A percentile compares a stretch with the other conserved stretches of the same genome.
Evolutionary conservation across 2,888 invertebrate genomes (phyloP).

Genomic region (Orgyia antiqua): DNA sequence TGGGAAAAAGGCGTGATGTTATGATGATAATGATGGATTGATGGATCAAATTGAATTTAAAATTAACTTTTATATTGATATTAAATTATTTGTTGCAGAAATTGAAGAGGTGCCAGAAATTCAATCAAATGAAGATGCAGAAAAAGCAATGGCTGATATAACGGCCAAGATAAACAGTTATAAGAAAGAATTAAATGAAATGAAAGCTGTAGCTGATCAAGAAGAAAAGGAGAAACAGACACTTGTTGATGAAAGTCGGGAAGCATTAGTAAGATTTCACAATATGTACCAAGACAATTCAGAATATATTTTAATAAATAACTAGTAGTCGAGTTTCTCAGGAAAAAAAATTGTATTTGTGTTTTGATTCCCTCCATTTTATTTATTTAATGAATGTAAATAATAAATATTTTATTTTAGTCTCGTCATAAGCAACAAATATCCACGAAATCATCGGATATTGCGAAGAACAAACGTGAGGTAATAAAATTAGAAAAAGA

Average conservation of each 20-base stretch:
- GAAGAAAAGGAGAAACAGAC: constrained; percentile 60
- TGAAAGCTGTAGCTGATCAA: constrained; percentile 47
- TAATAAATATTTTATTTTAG: no score
- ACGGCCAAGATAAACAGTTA: constrained; percentile 47
- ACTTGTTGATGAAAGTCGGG: constrained; percentile 55
- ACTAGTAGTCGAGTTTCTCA: neutral
- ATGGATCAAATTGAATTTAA: no score
- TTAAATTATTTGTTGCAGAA: constrained; percentile 31
- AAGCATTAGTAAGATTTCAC: constrained; percentile 56
- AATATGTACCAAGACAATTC: no score
- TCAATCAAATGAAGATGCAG: constrained; percentile 49
- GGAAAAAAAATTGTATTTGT: neutral
- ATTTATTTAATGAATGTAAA: no score
- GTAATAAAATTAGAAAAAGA: constrained; percentile 72
- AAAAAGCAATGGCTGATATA: constrained; percentile 41
- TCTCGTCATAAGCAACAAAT: constrained; percentile 83
- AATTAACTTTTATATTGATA: no score
- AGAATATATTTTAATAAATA: neutral
- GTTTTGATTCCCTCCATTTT: no score
- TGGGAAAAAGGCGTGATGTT: no score
- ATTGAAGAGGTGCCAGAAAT: constrained; percentile 44
- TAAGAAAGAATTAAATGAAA: constrained; percentile 46
- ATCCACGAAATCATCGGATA: constrained; percentile 77
- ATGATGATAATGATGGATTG: no score
- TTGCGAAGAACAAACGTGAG: constrained; percentile 76